phyloP scores from a whole-genome alignment of 2,888 invertebrate genomes.

The Ametastegia equiseti region DNA sequence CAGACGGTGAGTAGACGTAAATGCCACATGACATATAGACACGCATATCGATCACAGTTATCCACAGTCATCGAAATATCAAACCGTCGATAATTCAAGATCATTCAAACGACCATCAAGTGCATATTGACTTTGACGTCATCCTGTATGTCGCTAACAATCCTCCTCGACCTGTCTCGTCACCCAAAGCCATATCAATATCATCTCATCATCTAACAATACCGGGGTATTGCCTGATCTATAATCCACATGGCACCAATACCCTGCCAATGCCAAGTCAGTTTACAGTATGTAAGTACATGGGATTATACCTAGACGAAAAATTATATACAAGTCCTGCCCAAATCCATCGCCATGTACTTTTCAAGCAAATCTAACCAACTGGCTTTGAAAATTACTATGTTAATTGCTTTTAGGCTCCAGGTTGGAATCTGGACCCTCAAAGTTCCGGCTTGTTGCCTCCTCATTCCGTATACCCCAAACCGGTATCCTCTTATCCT shows the following conservation, averaged over 20 bases:
- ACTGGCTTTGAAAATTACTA: constrained; percentile 10
- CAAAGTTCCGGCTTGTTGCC: neutral
- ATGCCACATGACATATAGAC: neutral
- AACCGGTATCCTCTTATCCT: neutral
- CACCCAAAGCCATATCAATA: too few relatives aligned
- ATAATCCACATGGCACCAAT: too few relatives aligned
- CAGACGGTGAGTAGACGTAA: constrained; percentile 80
- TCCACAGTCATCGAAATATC: neutral
- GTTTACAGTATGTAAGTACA: too few relatives aligned
- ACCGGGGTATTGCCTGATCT: neutral
- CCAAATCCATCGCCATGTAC: too few relatives aligned
- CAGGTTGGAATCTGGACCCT: neutral
- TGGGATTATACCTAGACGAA: too few relatives aligned
- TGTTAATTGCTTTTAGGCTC: constrained; percentile 39
- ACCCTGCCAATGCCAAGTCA: too few relatives aligned
- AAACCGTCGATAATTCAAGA: constrained; percentile 4
- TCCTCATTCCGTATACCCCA: neutral
- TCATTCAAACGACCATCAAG: neutral
- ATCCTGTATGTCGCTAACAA: too few relatives aligned
- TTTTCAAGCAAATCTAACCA: too few relatives aligned
- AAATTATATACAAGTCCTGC: too few relatives aligned
- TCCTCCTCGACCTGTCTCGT: too few relatives aligned
- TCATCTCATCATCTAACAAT: neutral
- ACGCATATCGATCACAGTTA: too few relatives aligned
- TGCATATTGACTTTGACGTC: neutral